These are phyloP conservation scores for Nerophis ophidion DNA, from an alignment of 2,113 vertebrate genomes.

Conservation along the genomic window DNA sequence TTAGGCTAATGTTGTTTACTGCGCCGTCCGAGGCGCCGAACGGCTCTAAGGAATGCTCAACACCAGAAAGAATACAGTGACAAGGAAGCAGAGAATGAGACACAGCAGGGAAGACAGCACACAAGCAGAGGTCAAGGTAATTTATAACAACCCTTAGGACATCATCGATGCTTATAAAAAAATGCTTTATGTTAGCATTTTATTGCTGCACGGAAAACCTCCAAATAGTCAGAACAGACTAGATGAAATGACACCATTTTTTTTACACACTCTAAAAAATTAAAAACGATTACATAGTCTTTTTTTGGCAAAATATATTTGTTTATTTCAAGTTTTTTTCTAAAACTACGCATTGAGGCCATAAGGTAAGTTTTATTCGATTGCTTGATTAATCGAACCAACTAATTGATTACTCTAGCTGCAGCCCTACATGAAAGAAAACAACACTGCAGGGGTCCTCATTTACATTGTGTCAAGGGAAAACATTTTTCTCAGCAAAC, in stretches of 20 bases:
- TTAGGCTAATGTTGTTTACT: slow-evolving; percentile 44
- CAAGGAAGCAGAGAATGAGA: slow-evolving; percentile 8
- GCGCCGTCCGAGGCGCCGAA: slow-evolving; percentile 8
- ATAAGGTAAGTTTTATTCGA: no score
- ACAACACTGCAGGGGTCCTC: no score
- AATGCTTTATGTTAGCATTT: neutral
- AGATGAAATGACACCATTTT: no score
- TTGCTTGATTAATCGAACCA: no score
- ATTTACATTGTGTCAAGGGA: no score
- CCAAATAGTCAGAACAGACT: neutral
- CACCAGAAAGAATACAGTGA: slow-evolving; percentile 21
- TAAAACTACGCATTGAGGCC: no score
- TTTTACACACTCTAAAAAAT: no score
- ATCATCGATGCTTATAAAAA: neutral
- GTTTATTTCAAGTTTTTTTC: no score
- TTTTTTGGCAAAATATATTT: no score
- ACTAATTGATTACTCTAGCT: no score
- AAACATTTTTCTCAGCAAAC: no score
- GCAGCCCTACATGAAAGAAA: no score
- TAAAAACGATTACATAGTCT: neutral
- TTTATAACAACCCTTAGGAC: neutral
- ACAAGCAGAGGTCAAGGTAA: slow-evolving; percentile 14
- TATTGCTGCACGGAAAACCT: neutral
- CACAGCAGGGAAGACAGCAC: neutral
- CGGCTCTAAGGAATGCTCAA: slow-evolving; percentile 25